Percentiles rank a stretch among this genome's conserved stretches.
phyloP scores from a whole-genome alignment of 2,113 vertebrate genomes.

The Anarrhichthys ocellatus region DNA sequence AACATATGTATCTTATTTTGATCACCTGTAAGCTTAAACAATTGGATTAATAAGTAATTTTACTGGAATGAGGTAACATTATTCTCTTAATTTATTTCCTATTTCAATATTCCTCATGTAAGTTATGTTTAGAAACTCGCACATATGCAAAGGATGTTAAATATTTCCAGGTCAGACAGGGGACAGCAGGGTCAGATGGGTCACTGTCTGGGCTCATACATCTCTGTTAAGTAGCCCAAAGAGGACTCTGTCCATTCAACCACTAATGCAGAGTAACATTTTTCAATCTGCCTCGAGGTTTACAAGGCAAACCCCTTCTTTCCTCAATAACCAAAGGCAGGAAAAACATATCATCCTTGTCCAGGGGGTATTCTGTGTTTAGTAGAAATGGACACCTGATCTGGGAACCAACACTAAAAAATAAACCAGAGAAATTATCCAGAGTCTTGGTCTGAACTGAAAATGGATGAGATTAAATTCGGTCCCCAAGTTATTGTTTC shows the following conservation, averaged over 20 bases:
- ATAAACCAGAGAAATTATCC: conserved; percentile 7
- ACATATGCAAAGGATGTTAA: conserved; percentile 50
- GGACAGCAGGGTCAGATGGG: conserved; percentile 40
- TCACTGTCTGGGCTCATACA: conserved; percentile 35
- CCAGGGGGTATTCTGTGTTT: neutral
- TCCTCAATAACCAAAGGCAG: conserved; percentile 1
- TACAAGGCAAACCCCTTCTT: neutral
- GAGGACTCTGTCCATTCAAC: conserved; percentile 43
- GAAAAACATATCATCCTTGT: neutral
- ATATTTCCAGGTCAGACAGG: conserved; percentile 52
- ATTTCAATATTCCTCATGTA: neutral
- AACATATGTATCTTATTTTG: neutral
- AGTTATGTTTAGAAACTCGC: neutral
- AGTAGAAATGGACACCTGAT: conserved; percentile 8
- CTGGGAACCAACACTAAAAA: conserved; percentile 27
- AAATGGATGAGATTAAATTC: neutral
- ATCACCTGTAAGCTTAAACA: neutral
- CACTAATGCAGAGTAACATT: conserved; percentile 10
- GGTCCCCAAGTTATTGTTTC: neutral
- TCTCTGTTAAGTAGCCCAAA: conserved; percentile 39
- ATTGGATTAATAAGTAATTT: neutral
- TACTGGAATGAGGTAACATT: neutral
- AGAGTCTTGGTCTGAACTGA: conserved; percentile 38
- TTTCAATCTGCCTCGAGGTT: conserved; percentile 35
- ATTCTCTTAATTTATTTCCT: neutral